These are phyloP conservation scores for Microctonus aethiopoides DNA, from an alignment of 2,888 invertebrate species.

Conservation along the genomic window DNA sequence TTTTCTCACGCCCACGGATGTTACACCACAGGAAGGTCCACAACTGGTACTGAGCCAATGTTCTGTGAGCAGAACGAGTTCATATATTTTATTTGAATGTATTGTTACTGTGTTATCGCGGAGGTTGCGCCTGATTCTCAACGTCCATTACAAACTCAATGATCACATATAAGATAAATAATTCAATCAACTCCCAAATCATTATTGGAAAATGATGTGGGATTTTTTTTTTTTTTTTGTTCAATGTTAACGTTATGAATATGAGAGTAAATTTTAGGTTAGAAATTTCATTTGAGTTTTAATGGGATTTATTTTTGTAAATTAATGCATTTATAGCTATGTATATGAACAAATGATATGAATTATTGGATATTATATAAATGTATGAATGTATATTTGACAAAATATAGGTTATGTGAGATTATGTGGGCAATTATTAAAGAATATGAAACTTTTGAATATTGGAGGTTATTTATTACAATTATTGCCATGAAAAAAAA, in stretches of 20 bases:
- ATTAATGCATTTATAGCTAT: no score
- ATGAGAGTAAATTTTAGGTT: no score
- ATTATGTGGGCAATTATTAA: no score
- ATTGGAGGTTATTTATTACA: no score
- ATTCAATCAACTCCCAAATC: not conserved
- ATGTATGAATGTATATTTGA: no score
- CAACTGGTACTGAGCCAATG: slow-evolving; percentile 5
- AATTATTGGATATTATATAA: no score
- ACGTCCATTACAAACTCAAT: not conserved
- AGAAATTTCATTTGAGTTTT: no score
- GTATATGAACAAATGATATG: no score
- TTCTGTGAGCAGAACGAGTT: not conserved
- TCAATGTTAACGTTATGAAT: not conserved
- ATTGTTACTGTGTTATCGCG: slow-evolving; percentile 17
- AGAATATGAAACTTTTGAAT: no score
- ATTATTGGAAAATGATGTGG: not conserved
- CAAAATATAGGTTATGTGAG: no score
- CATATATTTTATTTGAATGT: slow-evolving; percentile 4
- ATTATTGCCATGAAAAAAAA: no score
- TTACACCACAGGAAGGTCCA: not conserved
- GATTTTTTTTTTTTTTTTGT: not conserved
- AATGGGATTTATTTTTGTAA: no score
- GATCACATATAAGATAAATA: not conserved
- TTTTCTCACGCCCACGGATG: not conserved
- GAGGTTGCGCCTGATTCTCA: not conserved